A percentile compares a stretch with the other conserved stretches of the same genome.
These are phyloP conservation scores for Thelaira solivaga DNA, from an alignment of 2,888 invertebrate genomes.

Conservation along the genomic window DNA sequence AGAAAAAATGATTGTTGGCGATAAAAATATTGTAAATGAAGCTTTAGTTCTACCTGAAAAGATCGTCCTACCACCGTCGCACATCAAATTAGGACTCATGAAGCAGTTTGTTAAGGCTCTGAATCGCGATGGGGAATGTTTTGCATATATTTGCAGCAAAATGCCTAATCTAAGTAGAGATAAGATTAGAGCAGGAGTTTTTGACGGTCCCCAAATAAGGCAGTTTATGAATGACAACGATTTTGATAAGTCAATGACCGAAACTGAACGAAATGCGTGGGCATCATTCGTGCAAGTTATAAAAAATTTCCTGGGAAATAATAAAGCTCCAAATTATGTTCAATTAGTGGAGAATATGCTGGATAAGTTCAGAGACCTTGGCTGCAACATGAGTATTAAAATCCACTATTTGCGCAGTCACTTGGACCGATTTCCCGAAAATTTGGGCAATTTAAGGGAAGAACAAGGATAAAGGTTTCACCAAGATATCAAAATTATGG, in stretches of 20 bases:
- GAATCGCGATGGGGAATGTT: slow-evolving; percentile 33
- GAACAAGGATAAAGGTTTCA: slow-evolving; percentile 30
- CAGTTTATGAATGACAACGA: slow-evolving; percentile 7
- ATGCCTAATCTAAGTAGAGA: slow-evolving; percentile 18
- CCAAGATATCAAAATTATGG: slow-evolving; percentile 6
- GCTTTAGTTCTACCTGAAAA: neutral
- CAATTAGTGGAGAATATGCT: slow-evolving; percentile 10
- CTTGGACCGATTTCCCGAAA: slow-evolving; percentile 29
- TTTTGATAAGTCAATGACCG: slow-evolving; percentile 24
- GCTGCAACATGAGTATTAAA: slow-evolving; percentile 11
- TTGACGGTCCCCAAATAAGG: slow-evolving; percentile 8
- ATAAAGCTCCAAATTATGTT: slow-evolving; percentile 6
- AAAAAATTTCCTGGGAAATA: slow-evolving; percentile 1
- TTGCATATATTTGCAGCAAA: slow-evolving; percentile 38
- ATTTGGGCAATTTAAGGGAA: slow-evolving; percentile 16
- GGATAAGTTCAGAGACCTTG: slow-evolving; percentile 11
- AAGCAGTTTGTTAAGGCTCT: slow-evolving; percentile 53
- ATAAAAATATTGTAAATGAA: neutral
- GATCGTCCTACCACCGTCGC: slow-evolving; percentile 41
- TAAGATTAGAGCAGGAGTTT: slow-evolving; percentile 34
- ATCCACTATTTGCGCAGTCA: neutral
- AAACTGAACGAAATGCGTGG: neutral
- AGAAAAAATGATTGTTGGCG: slow-evolving; percentile 4
- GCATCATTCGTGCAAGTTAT: neutral
- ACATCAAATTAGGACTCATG: too few species aligned